These are phyloP conservation scores for Papilio gigon DNA, from an alignment of 2,888 invertebrate genomes.

Conservation along the genomic window DNA sequence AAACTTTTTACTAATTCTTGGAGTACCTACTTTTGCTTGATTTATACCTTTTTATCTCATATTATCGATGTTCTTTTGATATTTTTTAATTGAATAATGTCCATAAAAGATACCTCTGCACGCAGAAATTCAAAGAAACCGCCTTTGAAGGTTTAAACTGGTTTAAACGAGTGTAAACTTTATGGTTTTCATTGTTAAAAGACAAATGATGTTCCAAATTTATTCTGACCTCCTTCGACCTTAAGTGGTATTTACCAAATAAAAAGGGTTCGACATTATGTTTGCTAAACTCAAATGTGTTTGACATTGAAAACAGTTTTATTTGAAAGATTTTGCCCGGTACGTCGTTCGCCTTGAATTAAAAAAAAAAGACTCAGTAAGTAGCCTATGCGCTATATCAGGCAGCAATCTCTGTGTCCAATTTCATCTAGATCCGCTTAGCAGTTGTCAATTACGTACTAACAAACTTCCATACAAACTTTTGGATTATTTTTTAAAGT, in stretches of 20 bases:
- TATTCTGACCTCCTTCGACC: conserved; percentile 1
- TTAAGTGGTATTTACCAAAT: conserved; percentile 5
- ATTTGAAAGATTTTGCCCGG: too few species aligned
- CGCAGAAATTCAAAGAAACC: background rate
- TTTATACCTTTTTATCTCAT: too few species aligned
- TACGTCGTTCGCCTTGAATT: too few species aligned
- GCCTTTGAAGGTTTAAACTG: background rate
- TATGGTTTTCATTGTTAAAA: background rate
- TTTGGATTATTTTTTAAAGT: background rate
- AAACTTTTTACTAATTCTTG: too few species aligned
- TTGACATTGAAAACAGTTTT: too few species aligned
- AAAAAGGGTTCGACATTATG: background rate
- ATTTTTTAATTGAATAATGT: background rate
- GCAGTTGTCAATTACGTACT: too few species aligned
- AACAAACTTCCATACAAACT: background rate
- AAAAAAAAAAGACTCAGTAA: too few species aligned
- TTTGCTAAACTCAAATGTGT: background rate
- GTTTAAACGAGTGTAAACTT: background rate
- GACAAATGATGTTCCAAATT: conserved; percentile 10
- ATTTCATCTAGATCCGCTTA: too few species aligned
- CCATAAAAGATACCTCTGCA: background rate
- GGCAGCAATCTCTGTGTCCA: too few species aligned
- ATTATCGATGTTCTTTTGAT: background rate
- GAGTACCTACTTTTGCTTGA: too few species aligned
- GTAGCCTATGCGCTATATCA: too few species aligned